Percentiles rank a stretch among this genome's conserved stretches.
Evolutionary conservation across 2,113 vertebrate genomes (phyloP).

Genomic region (Pandion haliaetus): DNA sequence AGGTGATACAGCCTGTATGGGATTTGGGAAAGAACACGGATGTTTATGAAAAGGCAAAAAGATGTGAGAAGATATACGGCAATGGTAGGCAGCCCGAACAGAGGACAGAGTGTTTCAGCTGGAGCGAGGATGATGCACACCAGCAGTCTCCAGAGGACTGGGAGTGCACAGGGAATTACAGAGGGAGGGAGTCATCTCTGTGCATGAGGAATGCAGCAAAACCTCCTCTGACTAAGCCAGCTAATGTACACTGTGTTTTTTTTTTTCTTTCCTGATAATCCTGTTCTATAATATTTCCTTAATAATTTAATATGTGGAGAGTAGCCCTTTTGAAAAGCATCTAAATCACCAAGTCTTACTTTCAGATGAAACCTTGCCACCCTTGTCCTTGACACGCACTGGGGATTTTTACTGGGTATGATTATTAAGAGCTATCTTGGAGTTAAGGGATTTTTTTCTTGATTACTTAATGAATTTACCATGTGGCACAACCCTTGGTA

Average conservation of each 20-base stretch:
- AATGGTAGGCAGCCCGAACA: neutral
- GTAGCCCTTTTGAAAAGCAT: neutral
- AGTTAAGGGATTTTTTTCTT: neutral
- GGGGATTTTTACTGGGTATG: neutral
- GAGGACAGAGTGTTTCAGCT: neutral
- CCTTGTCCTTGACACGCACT: neutral
- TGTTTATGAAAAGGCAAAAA: neutral
- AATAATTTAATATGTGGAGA: constrained; percentile 17
- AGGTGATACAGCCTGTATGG: neutral
- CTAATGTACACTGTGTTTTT: neutral
- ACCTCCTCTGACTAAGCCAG: constrained; percentile 45
- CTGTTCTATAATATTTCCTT: constrained; percentile 39
- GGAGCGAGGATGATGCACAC: constrained; percentile 23
- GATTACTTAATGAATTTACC: constrained; percentile 15
- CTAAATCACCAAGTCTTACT: neutral
- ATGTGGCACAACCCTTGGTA: neutral
- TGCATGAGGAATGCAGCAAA: constrained; percentile 53
- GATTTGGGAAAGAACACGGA: neutral
- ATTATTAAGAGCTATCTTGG: neutral
- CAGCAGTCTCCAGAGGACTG: constrained; percentile 5
- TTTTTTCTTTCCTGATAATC: constrained; percentile 35
- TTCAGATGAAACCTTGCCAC: neutral
- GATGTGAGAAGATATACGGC: neutral
- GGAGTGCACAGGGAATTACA: constrained; percentile 51
- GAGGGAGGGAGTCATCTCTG: constrained; percentile 30